Evolutionary conservation across 2,888 invertebrate species (phyloP).

Genomic region (Nasonovia ribisnigri): DNA sequence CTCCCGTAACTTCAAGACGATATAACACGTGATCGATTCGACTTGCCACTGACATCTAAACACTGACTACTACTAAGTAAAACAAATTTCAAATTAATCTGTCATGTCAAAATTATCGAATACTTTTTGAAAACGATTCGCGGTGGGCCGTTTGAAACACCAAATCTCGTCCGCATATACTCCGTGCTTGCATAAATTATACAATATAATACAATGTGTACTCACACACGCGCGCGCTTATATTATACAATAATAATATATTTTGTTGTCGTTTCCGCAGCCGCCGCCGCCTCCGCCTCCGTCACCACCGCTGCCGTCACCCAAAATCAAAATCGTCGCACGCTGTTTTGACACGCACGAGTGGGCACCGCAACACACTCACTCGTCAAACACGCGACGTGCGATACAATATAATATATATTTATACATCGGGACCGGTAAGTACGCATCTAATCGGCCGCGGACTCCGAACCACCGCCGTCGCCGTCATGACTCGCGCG

Average conservation of each 20-base stretch:
- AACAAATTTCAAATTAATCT: neutral
- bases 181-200: neutral
- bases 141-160: too few relatives aligned
- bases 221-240: neutral
- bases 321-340: neutral
- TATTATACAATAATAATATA: neutral
- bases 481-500: neutral
- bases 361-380: neutral
- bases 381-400: too few relatives aligned
- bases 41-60: neutral
- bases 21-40: neutral
- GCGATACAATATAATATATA: too few relatives aligned
- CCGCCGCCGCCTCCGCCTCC: neutral
- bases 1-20: neutral
- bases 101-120: too few relatives aligned
- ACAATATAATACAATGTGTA: neutral
- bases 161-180: neutral
- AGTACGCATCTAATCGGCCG: neutral
- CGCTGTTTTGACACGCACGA: neutral
- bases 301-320: neutral
- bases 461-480: neutral
- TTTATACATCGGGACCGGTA: neutral
- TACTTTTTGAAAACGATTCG: too few relatives aligned
- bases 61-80: neutral
- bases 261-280: neutral